Evolutionary conservation across 2,797 vertebrate species (phyloP), one percentile per base, ranked within the genome.

Genomic region (Danio albolineatus): DNA sequence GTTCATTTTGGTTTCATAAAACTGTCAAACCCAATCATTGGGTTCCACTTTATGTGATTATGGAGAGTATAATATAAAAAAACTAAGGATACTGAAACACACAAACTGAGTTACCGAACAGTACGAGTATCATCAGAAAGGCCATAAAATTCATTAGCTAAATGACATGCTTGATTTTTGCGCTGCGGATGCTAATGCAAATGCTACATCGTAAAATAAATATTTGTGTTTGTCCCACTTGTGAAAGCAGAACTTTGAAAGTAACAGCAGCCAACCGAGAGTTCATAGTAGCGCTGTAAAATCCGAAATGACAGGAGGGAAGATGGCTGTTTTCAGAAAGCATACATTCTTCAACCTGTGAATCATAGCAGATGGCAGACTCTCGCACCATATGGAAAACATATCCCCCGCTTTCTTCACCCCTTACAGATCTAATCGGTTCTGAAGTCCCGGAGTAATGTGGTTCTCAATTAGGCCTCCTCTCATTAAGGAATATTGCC

Each of bases 401-500:
- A 79, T 84, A 91, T 89, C 88, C 87, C 86, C 87, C 82, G 64
- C 81, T 82, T 88, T 88, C 89, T 91, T 91, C 88, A 85, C 57
- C 83, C 80, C 83, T 88, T 90, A 88, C 88, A 85, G 84, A 88
- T 86, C 86, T 91, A 92, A 94, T 92, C 84, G 82, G 87, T 92
- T 88, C 85, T 90, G 92, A 93, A 90, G 87, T 90, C 80, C 88
- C 86, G 88, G 90, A 86, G 88, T 90, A 90, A 91, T 92, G 90
- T 87, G 88, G 53, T 78, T 84, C 89, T 85, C 88, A 90, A 92
- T 93, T 93, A 91, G 92, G 89, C 84, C 87, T 90, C 88, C 90
- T 93, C 91, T 90, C 91, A 93, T 93, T 92, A 91, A 91, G 90
- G 86, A 91, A 91, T 92, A 91, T 90, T 88, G 89, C 87, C 87